phyloP scores from a whole-genome alignment of 2,113 vertebrate genomes.

The Zosterops hypoxanthus region DNA sequence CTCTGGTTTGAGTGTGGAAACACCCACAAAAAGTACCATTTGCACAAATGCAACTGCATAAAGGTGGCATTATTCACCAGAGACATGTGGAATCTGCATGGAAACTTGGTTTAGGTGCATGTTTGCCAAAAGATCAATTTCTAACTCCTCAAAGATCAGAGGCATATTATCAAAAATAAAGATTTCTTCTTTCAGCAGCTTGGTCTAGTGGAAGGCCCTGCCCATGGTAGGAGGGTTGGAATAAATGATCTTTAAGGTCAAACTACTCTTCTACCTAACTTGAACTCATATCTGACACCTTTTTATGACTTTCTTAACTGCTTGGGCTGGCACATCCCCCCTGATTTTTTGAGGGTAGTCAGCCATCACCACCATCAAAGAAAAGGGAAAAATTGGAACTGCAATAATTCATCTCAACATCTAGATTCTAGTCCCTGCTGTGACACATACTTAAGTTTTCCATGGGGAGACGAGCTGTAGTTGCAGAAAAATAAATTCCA shows the following conservation, averaged over 20 bases:
- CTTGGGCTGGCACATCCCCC: neutral
- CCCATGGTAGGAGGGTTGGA: neutral
- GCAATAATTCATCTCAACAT: neutral
- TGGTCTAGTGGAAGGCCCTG: neutral
- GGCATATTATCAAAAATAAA: neutral
- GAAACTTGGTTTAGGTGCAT: neutral
- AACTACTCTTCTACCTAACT: neutral
- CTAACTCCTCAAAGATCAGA: neutral
- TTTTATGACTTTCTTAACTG: neutral
- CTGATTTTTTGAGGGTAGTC: neutral
- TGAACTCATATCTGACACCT: neutral
- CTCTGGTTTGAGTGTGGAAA: neutral
- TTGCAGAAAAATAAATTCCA: neutral
- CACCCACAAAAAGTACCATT: neutral
- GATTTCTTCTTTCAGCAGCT: neutral
- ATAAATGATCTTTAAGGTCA: neutral
- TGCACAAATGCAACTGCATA: neutral
- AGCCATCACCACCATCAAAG: neutral
- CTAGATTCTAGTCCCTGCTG: neutral
- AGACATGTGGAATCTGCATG: fast-evolving
- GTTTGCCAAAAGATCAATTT: neutral
- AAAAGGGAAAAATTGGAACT: neutral
- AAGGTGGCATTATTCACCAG: neutral
- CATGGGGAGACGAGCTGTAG: neutral
- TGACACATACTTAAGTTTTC: neutral